Conservation (phyloP, 2,113 vertebrate species). For the Dromaius novaehollandiae region DNA sequence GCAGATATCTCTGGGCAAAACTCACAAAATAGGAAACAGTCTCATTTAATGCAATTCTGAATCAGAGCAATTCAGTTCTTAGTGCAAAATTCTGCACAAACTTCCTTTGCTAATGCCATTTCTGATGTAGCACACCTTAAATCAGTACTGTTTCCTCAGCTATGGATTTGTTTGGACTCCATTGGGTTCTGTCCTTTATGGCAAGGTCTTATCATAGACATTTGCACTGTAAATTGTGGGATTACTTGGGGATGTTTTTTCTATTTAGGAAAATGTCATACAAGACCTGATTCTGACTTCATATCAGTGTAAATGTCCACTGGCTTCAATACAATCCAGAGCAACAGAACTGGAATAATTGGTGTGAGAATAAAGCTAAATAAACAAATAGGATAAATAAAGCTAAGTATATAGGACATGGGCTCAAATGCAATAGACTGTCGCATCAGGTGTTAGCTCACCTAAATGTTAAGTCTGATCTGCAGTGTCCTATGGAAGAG, state of each 20-base stretch:
- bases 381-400: not conserved
- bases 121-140: not conserved
- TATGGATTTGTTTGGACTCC: not conserved
- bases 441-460: not conserved
- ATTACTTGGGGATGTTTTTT: not conserved
- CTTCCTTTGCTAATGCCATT: not conserved
- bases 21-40: not conserved
- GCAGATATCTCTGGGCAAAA: not conserved
- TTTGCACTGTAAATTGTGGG: not conserved
- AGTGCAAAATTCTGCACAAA: not conserved
- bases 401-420: not conserved
- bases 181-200: not conserved
- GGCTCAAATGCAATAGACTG: not conserved
- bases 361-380: not conserved
- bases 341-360: not conserved
- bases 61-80: not conserved
- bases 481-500: not conserved
- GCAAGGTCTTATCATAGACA: not conserved
- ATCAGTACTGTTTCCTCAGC: not conserved
- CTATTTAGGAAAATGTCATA: not conserved
- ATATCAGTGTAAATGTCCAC: not conserved
- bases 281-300: not conserved
- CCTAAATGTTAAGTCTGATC: not conserved
- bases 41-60: not conserved
- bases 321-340: not conserved